A percentile compares a stretch with the other conserved stretches of the same genome.
phyloP scores from a whole-genome alignment of 2,888 invertebrate species.

The Caenorhabditis afra region DNA sequence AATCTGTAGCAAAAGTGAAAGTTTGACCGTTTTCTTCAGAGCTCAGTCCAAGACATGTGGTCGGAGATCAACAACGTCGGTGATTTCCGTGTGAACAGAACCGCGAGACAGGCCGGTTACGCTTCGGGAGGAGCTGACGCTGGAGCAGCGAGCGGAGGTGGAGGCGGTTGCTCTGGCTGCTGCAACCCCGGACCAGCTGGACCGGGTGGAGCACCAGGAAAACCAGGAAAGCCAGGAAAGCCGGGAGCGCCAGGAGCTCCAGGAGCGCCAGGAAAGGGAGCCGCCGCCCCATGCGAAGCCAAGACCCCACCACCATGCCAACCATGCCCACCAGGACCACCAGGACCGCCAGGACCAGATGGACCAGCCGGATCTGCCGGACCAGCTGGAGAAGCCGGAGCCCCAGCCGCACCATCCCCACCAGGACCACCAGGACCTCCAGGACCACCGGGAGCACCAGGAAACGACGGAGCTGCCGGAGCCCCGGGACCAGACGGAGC shows the following conservation, averaged over 20 bases:
- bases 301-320: conserved; percentile 58
- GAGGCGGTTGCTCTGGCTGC: conserved; percentile 57
- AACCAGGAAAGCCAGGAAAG: conserved; percentile 62
- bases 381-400: conserved; percentile 49
- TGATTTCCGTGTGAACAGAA: conserved; percentile 42
- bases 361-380: conserved; percentile 65
- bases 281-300: conserved; percentile 50
- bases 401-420: conserved; percentile 69
- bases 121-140: conserved; percentile 41
- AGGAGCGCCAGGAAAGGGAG: conserved; percentile 67
- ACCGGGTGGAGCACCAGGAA: conserved; percentile 53
- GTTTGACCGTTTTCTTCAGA: conserved; percentile 15
- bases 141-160: conserved; percentile 20
- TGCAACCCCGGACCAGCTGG: conserved; percentile 63
- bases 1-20: too few relatives aligned
- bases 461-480: conserved; percentile 50
- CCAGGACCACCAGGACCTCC: conserved; percentile 64
- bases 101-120: conserved; percentile 52
- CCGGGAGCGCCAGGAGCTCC: conserved; percentile 67
- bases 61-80: conserved; percentile 49
- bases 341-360: conserved; percentile 64
- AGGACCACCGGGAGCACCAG: conserved; percentile 63
- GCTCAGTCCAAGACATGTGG: conserved; percentile 60
- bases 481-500: conserved; percentile 55
- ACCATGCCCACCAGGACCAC: conserved; percentile 67